Base-by-base conservation (phyloP, 2,113 vertebrate genomes). In the Colaptes auratus region DNA sequence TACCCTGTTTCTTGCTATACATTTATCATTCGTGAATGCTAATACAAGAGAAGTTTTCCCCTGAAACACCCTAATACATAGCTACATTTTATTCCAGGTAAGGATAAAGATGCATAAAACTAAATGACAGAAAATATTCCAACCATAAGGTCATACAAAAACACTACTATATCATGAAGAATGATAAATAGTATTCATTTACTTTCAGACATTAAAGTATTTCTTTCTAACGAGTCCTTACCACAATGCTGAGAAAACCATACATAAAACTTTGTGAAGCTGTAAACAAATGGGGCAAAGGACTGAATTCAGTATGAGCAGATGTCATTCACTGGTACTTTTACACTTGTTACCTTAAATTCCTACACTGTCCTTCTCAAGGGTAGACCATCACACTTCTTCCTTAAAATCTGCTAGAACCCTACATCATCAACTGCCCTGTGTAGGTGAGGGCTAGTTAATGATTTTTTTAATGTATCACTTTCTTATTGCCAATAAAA, bases 361-460 rank as follows among this genome's bases (percentile, higher is more conserved):
- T 71, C 14, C 9, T 46, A 18, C 27, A 3, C 2, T 64, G 27
- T 63, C 12, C 42, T 81, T 53, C 35, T 35, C 7, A 64, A 75
- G 24, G 4, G 15, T 48, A 1, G 6, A 9, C 36, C 13, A 44
- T 84, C 63, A 36, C 7, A 2, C 3, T 69, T 52, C 24, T 15
- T 75, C 12, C 3, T 12, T 82, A 44, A 86, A 91, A 78, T 84
- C 48, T 84, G 23, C 33, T 64, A 13, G 63, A 87, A 56, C 74
- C 24, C 33, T 73, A 15, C 42, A 24, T 73, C 0, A 0, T 58
- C 9, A 58, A 20, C 35, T 72, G 18, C 21, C 4, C 0, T 64
- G 58, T 8, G 5, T 8, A 24, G 52, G 9, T 18, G 36, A 33
- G 8, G 33, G 17, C 39, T 53, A 20, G 35, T 67, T 71, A 66